These are phyloP conservation scores for Hirundichthys speculiger DNA, from an alignment of 2,113 vertebrate species.

Conservation along the genomic window DNA sequence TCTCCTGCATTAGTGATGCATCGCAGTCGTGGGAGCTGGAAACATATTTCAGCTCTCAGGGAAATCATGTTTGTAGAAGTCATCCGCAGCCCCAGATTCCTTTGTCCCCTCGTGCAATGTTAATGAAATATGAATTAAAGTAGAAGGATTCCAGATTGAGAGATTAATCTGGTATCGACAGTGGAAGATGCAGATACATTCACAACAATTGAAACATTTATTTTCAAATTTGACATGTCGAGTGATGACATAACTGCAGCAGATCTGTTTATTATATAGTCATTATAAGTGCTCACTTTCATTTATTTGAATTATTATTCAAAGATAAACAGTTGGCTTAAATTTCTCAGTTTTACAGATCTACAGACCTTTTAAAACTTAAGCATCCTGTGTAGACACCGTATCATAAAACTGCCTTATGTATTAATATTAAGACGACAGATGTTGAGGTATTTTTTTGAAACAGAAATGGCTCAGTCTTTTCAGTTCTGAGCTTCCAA, in stretches of 20 bases:
- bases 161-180: background rate
- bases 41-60: background rate
- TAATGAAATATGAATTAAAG: no score
- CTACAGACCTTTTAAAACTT: no score
- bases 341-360: no score
- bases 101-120: no score
- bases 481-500: constrained; percentile 4
- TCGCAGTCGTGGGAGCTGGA: background rate
- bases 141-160: background rate
- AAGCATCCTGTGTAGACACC: no score
- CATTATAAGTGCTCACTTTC: no score
- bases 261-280: no score
- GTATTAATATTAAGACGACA: no score
- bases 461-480: background rate
- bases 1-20: background rate
- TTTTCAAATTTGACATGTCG: background rate
- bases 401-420: no score
- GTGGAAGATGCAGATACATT: background rate
- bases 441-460: constrained; percentile 6
- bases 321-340: no score
- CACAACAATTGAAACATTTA: background rate
- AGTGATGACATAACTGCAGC: background rate
- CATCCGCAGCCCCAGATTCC: background rate
- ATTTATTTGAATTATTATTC: no score
- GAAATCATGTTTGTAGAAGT: background rate